Base-by-base conservation (phyloP, 1,140 invertebrate species). In the Cephus cinctus region DNA sequence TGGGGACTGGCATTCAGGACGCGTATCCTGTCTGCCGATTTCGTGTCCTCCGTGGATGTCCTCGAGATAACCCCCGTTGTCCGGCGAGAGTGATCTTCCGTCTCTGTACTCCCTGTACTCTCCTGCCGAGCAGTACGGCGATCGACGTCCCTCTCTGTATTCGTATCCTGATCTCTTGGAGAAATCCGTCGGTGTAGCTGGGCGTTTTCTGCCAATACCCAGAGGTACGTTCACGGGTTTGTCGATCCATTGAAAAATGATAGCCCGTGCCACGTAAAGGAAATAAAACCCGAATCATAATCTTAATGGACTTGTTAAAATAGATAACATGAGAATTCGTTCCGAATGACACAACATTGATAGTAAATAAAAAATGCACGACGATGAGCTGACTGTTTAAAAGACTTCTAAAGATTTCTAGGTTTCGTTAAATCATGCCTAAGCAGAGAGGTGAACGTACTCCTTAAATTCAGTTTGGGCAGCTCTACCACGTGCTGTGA, bases 171-270 rank as follows among this genome's bases (percentile, higher is more conserved):
- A 47, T 60, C 60, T 54, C 43, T 57, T 67, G 45, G 63, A 60
- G 53, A 74, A 69, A 54, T 71, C 66, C 34, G 68, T 71, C 43
- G 71, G 64, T 63, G 67, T 69, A 23, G 71, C 58, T 30, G 59
- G 54, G 50, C 69, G 64, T 44, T 70, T 75, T 67, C 72, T 76
- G 58, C 36, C 20, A 4, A 36, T 18, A 22, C 9, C 19, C 4
- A 25, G 9, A 46, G 3, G 19, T 21, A 23, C 19, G 27, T n/a
- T 15, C 23, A 30, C 20, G 15, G 27, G 5, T 15, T 14, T n/a
- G n/a, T n/a, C n/a, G n/a, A n/a, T n/a, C n/a, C n/a, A n/a, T n/a
- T n/a, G n/a, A n/a, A n/a, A n/a, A n/a, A n/a, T n/a, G n/a, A n/a
- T n/a, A 27, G 25, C 25, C 25, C 25, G 2, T 18, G 15, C n/a